A percentile compares a stretch with the other conserved stretches of the same genome.
Conservation (phyloP, 2,113 vertebrate genomes). For the Ophthalmolycus amberensis region DNA sequence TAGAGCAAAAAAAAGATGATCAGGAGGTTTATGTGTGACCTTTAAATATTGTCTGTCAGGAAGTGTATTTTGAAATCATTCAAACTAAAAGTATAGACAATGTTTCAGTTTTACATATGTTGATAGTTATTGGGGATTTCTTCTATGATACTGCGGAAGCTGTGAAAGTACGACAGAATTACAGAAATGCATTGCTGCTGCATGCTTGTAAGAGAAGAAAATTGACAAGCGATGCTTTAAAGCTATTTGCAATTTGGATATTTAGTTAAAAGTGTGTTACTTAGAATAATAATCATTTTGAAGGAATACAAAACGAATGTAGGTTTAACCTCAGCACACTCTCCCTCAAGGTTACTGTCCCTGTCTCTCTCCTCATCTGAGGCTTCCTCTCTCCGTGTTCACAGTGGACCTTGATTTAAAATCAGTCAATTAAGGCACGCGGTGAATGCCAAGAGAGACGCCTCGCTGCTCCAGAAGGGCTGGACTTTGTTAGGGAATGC, state of each 20-base stretch:
- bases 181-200: background rate
- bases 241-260: background rate
- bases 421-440: slow-evolving; percentile 89
- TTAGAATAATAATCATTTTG: background rate
- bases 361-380: background rate
- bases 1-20: background rate
- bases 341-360: slow-evolving; percentile 15
- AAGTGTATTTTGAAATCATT: background rate
- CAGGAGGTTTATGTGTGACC: slow-evolving; percentile 33
- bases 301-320: background rate
- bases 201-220: background rate
- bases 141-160: background rate
- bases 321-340: background rate
- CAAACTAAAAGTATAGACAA: background rate
- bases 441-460: slow-evolving; percentile 91
- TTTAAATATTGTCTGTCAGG: slow-evolving; percentile 17
- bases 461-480: slow-evolving; percentile 41
- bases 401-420: slow-evolving; percentile 82
- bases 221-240: background rate
- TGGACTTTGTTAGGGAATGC: background rate
- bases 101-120: background rate
- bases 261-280: background rate
- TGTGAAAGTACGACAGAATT: background rate
- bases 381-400: slow-evolving; percentile 73
- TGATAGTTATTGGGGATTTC: background rate